Conservation (phyloP, 2,113 vertebrate genomes). For the Prionailurus viverrinus region DNA sequence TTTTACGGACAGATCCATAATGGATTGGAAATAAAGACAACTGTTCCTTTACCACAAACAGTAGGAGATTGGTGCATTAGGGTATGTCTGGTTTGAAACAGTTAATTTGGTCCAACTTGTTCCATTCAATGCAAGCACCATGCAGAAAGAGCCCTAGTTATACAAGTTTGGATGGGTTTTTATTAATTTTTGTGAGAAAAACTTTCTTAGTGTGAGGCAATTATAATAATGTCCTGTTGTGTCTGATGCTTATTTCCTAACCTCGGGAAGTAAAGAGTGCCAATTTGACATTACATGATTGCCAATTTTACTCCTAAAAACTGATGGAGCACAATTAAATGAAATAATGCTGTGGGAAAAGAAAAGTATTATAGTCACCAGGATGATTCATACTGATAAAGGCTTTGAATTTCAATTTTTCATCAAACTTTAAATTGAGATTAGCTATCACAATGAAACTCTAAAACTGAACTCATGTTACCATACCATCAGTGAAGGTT, state of each 20-base stretch:
- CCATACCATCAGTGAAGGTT: not conserved
- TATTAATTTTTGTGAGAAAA: conserved; percentile 43
- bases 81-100: not conserved
- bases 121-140: not conserved
- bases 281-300: not conserved
- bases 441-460: not conserved
- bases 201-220: not conserved
- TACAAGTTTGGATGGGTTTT: not conserved
- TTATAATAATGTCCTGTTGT: not conserved
- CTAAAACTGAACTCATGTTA: not conserved
- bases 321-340: not conserved
- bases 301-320: not conserved
- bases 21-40: not conserved
- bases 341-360: not conserved
- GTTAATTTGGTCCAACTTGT: not conserved
- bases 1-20: not conserved
- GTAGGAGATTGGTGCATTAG: not conserved
- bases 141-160: not conserved
- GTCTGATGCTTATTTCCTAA: conserved; percentile 41
- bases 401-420: conserved; percentile 26
- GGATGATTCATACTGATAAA: not conserved
- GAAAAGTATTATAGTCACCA: not conserved
- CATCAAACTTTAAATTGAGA: conserved; percentile 18
- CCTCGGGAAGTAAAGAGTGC: not conserved
- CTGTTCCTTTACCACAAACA: not conserved